A percentile compares a stretch with the other conserved stretches of the same genome.
These are phyloP conservation scores for Colinus virginianus DNA, from an alignment of 2,113 vertebrate species.

Conservation along the genomic window DNA sequence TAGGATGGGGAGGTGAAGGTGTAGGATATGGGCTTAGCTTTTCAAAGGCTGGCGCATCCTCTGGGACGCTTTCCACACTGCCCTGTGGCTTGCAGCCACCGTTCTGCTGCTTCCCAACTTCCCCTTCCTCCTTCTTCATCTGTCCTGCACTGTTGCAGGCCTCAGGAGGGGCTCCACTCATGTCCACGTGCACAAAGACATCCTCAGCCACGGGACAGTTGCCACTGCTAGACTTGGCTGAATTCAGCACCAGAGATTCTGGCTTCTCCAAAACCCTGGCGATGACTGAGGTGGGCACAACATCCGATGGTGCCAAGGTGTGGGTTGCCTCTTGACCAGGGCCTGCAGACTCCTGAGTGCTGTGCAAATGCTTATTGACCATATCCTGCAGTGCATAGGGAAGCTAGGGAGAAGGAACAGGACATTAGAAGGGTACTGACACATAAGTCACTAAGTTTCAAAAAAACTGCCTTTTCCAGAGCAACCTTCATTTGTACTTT, in stretches of 20 bases:
- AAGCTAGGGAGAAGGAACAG: conserved; percentile 79
- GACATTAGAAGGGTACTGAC: background rate
- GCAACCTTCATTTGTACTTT: background rate
- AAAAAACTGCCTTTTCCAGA: background rate
- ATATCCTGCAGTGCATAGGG: conserved; percentile 97
- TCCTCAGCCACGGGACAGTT: conserved; percentile 90
- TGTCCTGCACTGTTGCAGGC: conserved; percentile 46
- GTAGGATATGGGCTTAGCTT: conserved; percentile 93
- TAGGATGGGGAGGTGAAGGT: conserved; percentile 84
- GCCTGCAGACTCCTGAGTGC: conserved; percentile 76
- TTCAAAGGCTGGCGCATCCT: conserved; percentile 86
- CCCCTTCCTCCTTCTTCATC: conserved; percentile 37
- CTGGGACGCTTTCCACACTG: conserved; percentile 76
- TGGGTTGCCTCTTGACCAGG: conserved; percentile 75
- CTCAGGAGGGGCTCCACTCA: conserved; percentile 82
- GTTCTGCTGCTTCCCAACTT: conserved; percentile 74
- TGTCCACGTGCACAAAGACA: conserved; percentile 97
- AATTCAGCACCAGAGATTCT: conserved; percentile 94
- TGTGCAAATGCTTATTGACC: conserved; percentile 94
- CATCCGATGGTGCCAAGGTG: conserved; percentile 85
- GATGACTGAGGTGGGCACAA: conserved; percentile 94
- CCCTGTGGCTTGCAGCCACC: conserved; percentile 83
- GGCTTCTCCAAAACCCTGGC: conserved; percentile 97
- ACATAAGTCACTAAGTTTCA: background rate
- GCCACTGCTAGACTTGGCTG: conserved; percentile 90